phyloP scores from a whole-genome alignment of 2,113 vertebrate genomes.

The Parotia lawesii region DNA sequence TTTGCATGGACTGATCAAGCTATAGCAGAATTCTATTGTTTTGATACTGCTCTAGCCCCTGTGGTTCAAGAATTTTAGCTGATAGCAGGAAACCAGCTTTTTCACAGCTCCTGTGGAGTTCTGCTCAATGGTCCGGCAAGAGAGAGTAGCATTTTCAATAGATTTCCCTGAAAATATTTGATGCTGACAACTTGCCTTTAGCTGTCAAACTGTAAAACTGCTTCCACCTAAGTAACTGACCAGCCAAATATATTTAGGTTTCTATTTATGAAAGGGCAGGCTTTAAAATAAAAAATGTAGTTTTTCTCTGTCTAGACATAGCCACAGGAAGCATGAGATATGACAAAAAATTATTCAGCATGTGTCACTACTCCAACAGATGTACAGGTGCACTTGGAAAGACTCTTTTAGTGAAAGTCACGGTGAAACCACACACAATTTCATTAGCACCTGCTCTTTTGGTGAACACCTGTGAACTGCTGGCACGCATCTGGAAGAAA shows the following conservation, averaged over 20 bases:
- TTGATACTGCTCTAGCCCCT: not conserved
- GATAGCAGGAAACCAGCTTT: not conserved
- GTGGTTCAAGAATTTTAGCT: not conserved
- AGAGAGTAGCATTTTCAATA: not conserved
- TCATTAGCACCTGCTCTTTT: not conserved
- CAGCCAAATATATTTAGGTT: not conserved
- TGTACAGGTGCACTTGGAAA: not conserved
- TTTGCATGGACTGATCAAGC: not conserved
- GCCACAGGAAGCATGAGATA: not conserved
- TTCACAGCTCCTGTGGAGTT: not conserved
- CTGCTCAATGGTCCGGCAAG: not conserved
- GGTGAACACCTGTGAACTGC: not conserved
- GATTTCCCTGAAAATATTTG: conserved; percentile 1
- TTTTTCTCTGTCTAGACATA: conserved; percentile 47
- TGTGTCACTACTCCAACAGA: not conserved
- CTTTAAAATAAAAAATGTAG: not conserved
- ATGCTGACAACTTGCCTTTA: not conserved
- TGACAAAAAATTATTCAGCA: not conserved
- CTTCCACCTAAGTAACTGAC: not conserved
- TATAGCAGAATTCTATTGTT: not conserved
- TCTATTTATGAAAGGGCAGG: not conserved
- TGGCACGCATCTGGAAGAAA: not conserved
- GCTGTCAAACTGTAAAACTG: conserved; percentile 1
- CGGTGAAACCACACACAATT: not conserved
- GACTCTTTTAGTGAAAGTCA: not conserved